These are phyloP conservation scores for Zaprionus capensis DNA, from an alignment of 1,140 invertebrate genomes.

Conservation along the genomic window DNA sequence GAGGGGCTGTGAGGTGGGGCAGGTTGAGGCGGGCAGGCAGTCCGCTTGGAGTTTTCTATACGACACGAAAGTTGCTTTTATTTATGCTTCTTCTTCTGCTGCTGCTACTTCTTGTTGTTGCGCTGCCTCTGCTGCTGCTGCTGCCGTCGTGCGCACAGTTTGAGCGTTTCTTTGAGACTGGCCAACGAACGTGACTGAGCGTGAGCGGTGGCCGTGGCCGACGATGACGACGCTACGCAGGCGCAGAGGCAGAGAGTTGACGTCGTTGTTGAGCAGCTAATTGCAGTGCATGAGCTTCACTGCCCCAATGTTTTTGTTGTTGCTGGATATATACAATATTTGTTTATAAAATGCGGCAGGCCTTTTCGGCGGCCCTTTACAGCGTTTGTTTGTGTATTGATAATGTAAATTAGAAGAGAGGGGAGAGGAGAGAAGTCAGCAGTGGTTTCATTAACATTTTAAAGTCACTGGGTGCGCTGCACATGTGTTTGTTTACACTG, in stretches of 20 bases:
- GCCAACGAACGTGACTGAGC: conserved; percentile 42
- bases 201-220: conserved; percentile 36
- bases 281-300: conserved; percentile 34
- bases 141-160: conserved; percentile 65
- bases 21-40: neutral
- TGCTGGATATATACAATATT: conserved; percentile 22
- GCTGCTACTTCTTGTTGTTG: neutral
- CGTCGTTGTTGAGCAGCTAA: conserved; percentile 42
- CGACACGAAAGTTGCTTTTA: conserved; percentile 67
- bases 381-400: conserved; percentile 7
- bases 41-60: conserved; percentile 30
- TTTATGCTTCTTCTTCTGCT: conserved; percentile 39
- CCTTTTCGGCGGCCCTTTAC: conserved; percentile 19
- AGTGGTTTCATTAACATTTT: conserved; percentile 14
- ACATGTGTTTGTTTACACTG: neutral
- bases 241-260: conserved; percentile 33
- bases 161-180: conserved; percentile 75
- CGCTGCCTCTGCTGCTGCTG: conserved; percentile 13
- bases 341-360: conserved; percentile 48
- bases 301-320: conserved; percentile 17
- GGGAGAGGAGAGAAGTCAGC: neutral
- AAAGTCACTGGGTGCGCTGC: neutral
- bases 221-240: conserved; percentile 30
- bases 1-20: neutral
- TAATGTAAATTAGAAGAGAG: neutral